Evolutionary conservation across 2,888 invertebrate species (phyloP).

Genomic region (Masnerella sp.): DNA sequence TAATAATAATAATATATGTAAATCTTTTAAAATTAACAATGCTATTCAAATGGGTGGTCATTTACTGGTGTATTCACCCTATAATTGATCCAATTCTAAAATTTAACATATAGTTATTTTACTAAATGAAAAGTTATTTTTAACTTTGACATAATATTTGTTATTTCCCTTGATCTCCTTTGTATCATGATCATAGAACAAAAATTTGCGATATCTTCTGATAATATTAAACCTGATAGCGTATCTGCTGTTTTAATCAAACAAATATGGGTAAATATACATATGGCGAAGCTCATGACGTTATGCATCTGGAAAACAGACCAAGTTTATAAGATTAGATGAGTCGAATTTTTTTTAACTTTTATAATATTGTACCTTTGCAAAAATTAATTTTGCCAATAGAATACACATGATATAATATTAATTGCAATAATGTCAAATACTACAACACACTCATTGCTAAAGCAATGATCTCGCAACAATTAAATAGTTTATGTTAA

Average conservation of each 20-base stretch:
- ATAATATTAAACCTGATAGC: constrained; percentile 32
- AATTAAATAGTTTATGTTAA: constrained; percentile 27
- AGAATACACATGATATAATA: background rate
- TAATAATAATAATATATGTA: too few relatives aligned
- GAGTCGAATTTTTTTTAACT: too few relatives aligned
- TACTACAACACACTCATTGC: constrained; percentile 34
- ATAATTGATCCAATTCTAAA: too few relatives aligned
- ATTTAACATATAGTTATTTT: too few relatives aligned
- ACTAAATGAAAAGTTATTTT: too few relatives aligned
- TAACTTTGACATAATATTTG: too few relatives aligned
- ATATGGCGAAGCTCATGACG: constrained; percentile 1
- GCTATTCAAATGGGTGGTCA: too few relatives aligned
- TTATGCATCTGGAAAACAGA: constrained; percentile 26
- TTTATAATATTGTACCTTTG: background rate
- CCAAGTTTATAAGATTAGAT: too few relatives aligned
- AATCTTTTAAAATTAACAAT: too few relatives aligned
- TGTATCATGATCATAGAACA: constrained; percentile 5
- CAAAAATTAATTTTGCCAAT: background rate
- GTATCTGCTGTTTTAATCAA: constrained; percentile 42
- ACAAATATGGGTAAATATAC: constrained; percentile 25
- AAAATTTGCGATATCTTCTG: constrained; percentile 30
- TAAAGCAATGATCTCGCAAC: constrained; percentile 38
- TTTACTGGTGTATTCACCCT: too few relatives aligned
- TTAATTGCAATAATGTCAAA: too few relatives aligned
- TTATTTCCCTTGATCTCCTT: background rate